Evolutionary conservation across 2,888 invertebrate species (phyloP).

Genomic region (Sinohyriopsis cumingii): DNA sequence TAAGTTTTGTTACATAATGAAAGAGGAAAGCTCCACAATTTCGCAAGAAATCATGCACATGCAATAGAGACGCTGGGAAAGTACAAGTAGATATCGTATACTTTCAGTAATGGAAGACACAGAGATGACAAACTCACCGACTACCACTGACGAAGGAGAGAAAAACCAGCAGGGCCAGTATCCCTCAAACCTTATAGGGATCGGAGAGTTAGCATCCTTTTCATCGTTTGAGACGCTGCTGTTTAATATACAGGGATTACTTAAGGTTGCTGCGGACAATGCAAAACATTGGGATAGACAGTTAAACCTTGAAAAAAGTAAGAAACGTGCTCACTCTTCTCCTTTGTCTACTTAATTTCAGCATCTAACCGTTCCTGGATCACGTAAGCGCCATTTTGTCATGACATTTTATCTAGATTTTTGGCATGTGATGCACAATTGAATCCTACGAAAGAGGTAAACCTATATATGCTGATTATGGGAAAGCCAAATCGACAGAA

Average conservation of each 20-base stretch:
- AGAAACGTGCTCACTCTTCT: background rate
- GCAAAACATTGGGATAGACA: conserved; percentile 96
- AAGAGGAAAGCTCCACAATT: too few species aligned
- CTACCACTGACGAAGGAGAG: conserved; percentile 40
- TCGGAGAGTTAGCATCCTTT: conserved; percentile 45
- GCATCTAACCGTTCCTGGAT: background rate
- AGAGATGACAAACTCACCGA: conserved; percentile 42
- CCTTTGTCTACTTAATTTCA: background rate
- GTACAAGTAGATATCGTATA: background rate
- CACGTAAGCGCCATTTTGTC: background rate
- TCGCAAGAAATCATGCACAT: too few species aligned
- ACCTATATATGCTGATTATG: too few species aligned
- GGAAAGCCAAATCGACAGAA: too few species aligned
- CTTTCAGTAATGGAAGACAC: conserved; percentile 9
- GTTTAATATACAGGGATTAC: conserved; percentile 94
- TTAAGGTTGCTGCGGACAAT: conserved; percentile 98
- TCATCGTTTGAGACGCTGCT: conserved; percentile 94
- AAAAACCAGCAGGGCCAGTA: conserved; percentile 30
- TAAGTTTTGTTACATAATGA: too few species aligned
- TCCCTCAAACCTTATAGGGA: conserved; percentile 37
- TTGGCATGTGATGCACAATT: too few species aligned
- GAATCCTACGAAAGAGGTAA: too few species aligned
- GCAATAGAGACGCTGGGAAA: too few species aligned
- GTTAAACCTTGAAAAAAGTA: conserved; percentile 97
- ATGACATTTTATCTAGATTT: too few species aligned